Conservation (phyloP, 2,797 vertebrate genomes). For the Rhinoraja longicauda region DNA sequence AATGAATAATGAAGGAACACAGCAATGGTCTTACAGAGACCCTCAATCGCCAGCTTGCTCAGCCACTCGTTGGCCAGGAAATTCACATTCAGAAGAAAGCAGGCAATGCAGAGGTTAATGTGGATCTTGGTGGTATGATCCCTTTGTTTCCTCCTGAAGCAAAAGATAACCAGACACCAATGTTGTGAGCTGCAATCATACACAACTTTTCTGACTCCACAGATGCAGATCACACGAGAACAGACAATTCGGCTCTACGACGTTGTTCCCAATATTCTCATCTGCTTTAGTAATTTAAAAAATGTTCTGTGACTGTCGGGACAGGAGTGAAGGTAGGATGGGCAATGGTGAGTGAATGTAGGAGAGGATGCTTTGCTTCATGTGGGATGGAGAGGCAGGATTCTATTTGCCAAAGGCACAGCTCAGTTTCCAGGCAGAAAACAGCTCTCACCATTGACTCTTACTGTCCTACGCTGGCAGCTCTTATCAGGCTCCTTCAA, state of each 20-base stretch:
- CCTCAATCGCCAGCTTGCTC: rapidly evolving
- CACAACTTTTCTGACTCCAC: background rate
- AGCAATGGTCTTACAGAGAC: conserved; percentile 56
- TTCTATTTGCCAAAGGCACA: too few species aligned
- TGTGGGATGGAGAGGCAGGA: too few species aligned
- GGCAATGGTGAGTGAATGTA: too few species aligned
- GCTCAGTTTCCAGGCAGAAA: too few species aligned
- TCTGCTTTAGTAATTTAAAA: background rate
- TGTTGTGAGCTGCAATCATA: background rate
- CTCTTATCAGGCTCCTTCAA: too few species aligned
- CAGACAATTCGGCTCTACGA: background rate
- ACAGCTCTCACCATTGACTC: too few species aligned
- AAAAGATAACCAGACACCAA: conserved; percentile 37
- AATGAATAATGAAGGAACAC: conserved; percentile 66
- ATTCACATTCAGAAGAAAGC: conserved; percentile 53
- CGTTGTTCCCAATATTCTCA: background rate
- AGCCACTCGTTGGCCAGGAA: conserved; percentile 49
- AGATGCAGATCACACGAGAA: background rate
- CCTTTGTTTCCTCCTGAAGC: conserved; percentile 43
- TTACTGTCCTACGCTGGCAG: too few species aligned
- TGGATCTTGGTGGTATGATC: conserved; percentile 52
- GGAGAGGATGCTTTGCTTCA: too few species aligned
- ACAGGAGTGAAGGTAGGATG: too few species aligned
- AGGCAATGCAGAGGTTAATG: conserved; percentile 46
- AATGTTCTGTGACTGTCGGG: too few species aligned